phyloP scores from a whole-genome alignment of 2,888 invertebrate species.

The Adelphocoris suturalis region DNA sequence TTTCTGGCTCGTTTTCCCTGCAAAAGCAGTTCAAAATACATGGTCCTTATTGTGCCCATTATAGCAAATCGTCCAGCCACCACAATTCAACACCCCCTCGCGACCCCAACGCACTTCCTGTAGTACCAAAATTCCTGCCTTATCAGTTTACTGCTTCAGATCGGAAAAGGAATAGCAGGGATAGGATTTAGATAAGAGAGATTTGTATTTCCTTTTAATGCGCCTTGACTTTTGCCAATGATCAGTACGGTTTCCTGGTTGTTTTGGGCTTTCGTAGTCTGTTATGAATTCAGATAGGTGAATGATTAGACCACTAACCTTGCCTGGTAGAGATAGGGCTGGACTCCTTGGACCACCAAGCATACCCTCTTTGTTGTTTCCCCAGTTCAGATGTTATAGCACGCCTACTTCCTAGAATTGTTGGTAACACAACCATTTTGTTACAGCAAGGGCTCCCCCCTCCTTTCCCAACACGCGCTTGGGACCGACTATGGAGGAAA shows the following conservation, averaged over 20 bases:
- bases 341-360: background rate
- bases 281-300: no score
- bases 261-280: background rate
- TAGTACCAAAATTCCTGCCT: background rate
- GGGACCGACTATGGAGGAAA: no score
- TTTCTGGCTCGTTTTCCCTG: background rate
- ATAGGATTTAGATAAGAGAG: no score
- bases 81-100: background rate
- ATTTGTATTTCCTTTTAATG: no score
- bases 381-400: no score
- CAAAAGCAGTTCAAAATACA: background rate
- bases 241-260: no score
- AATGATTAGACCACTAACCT: background rate
- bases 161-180: background rate
- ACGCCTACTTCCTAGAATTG: no score
- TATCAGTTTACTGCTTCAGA: background rate
- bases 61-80: background rate
- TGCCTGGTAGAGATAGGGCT: background rate
- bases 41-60: background rate
- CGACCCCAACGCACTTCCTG: background rate
- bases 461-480: no score
- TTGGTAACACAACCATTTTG: background rate
- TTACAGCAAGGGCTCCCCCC: conserved; percentile 2
- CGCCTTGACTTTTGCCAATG: no score
- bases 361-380: background rate